Conservation (phyloP, 2,797 vertebrate species). For the Yasuhikotakia modesta region DNA sequence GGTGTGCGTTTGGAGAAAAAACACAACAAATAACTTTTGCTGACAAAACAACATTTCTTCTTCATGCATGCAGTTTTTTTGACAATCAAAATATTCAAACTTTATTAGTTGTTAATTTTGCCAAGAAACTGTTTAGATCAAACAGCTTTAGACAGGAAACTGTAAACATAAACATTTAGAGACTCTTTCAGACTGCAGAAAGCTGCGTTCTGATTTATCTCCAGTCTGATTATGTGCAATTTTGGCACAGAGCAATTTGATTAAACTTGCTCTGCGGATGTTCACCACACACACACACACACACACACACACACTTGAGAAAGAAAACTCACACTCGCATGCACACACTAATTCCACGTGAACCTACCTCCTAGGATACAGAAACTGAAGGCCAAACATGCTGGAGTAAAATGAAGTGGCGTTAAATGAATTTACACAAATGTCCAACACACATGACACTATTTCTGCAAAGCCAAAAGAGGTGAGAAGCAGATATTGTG, state of each 20-base stretch:
- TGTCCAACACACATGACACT: neutral
- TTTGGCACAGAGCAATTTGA: neutral
- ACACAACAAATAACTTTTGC: constrained; percentile 36
- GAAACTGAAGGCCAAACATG: constrained; percentile 77
- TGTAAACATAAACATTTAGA: neutral
- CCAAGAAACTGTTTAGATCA: neutral
- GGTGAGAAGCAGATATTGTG: neutral
- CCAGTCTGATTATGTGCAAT: neutral
- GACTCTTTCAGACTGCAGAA: neutral
- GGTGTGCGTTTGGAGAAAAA: constrained; percentile 72
- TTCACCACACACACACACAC: constrained; percentile 25
- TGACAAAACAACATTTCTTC: neutral
- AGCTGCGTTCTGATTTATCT: neutral
- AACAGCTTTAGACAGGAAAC: neutral
- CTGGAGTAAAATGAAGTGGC: constrained; percentile 71
- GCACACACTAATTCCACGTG: constrained; percentile 46
- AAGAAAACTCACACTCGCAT: constrained; percentile 45
- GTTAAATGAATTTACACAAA: constrained; percentile 26
- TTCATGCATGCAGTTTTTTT: neutral
- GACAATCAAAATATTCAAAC: no score
- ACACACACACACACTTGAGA: neutral
- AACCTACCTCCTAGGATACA: constrained; percentile 80
- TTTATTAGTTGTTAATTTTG: neutral
- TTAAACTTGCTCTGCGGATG: neutral
- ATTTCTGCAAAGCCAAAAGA: neutral